Evolutionary conservation across 2,113 vertebrate genomes (phyloP).

Genomic region (Corapipo altera): DNA sequence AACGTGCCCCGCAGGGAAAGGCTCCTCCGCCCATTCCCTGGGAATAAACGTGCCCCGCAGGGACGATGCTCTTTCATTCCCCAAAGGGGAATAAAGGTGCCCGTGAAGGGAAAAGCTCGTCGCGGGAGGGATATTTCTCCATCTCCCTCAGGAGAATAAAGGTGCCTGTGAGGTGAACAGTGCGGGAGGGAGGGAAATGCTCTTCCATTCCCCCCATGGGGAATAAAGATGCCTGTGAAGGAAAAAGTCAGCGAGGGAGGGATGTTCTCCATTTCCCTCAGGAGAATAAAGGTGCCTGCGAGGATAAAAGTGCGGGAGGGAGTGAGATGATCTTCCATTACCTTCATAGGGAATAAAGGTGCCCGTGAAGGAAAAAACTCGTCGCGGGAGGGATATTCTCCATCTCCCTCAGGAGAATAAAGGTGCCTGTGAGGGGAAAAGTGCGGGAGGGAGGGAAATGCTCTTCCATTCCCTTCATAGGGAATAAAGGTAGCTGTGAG

Average conservation of each 20-base stretch:
- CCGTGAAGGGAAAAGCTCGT: too few species aligned
- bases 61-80: too few species aligned
- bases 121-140: too few species aligned
- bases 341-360: not conserved
- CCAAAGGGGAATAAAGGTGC: too few species aligned
- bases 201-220: not conserved
- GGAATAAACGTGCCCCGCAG: too few species aligned
- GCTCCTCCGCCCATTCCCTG: not conserved
- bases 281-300: not conserved
- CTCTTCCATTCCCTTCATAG: not conserved
- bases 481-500: not conserved
- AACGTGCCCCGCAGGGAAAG: not conserved
- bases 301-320: not conserved
- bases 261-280: not conserved
- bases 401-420: not conserved
- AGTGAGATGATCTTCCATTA: not conserved
- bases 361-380: not conserved
- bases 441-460: too few species aligned
- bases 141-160: too few species aligned
- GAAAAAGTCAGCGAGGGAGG: not conserved
- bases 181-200: too few species aligned
- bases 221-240: not conserved
- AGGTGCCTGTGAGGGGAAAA: not conserved
- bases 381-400: not conserved
- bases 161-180: too few species aligned